A percentile compares a stretch with the other conserved stretches of the same genome.
These are phyloP conservation scores for Elegia similella DNA, from an alignment of 2,888 invertebrate genomes.

Conservation along the genomic window DNA sequence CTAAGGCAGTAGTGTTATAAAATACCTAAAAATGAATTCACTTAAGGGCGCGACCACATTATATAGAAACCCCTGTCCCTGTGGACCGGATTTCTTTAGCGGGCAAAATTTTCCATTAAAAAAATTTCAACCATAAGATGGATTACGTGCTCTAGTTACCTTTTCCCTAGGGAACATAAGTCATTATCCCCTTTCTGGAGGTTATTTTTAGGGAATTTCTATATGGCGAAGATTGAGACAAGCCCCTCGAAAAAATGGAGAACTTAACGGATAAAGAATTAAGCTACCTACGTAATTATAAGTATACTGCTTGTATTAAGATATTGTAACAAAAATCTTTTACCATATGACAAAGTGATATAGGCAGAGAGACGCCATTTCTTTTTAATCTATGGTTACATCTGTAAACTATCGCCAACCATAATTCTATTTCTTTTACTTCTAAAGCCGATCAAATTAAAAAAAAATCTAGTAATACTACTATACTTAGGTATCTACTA, in stretches of 20 bases:
- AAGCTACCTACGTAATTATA: background rate
- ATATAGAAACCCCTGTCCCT: constrained; percentile 37
- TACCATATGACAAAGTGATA: too few relatives aligned
- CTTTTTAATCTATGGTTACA: too few relatives aligned
- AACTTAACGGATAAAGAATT: background rate
- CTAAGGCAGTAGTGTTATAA: background rate
- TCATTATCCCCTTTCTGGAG: constrained; percentile 58
- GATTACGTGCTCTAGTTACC: constrained; percentile 71
- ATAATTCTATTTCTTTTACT: too few relatives aligned
- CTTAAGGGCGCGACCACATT: constrained; percentile 26
- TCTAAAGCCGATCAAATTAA: too few relatives aligned
- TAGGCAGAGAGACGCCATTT: too few relatives aligned
- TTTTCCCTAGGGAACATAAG: constrained; percentile 56
- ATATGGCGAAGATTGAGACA: constrained; percentile 21
- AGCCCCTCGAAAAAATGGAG: background rate
- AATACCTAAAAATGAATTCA: background rate
- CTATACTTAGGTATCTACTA: too few relatives aligned
- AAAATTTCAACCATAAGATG: constrained; percentile 72
- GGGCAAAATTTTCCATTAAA: constrained; percentile 73
- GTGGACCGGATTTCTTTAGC: constrained; percentile 58
- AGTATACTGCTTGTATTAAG: too few relatives aligned
- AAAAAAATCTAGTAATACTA: too few relatives aligned
- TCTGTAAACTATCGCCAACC: too few relatives aligned
- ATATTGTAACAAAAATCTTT: too few relatives aligned
- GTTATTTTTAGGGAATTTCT: constrained; percentile 38